These are phyloP conservation scores for Drosophila dunni DNA, from an alignment of 1,140 invertebrate genomes.

Conservation along the genomic window DNA sequence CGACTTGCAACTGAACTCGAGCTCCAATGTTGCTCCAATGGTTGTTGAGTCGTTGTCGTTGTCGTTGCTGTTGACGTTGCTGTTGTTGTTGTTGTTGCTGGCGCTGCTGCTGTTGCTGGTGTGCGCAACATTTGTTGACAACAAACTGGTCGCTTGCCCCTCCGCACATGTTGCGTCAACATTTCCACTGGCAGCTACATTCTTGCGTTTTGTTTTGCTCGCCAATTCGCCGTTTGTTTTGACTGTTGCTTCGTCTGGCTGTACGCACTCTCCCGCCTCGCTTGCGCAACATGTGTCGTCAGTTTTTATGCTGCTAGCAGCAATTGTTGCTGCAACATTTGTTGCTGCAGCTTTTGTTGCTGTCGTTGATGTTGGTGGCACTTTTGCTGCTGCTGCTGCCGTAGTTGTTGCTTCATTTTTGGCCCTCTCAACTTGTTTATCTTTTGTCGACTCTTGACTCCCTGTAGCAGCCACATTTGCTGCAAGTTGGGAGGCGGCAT, in stretches of 20 bases:
- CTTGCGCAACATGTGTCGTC: conserved; percentile 38
- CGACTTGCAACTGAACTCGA: conserved; percentile 78
- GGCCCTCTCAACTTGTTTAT: conserved; percentile 14
- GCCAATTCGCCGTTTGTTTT: conserved; percentile 50
- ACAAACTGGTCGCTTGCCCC: conserved; percentile 56
- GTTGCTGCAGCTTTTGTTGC: conserved; percentile 20
- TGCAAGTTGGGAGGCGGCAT: background rate
- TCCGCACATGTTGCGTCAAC: conserved; percentile 63
- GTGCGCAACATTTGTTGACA: conserved; percentile 52
- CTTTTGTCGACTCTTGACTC: conserved; percentile 33
- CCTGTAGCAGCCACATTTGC: conserved; percentile 6
- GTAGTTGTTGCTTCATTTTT: conserved; percentile 19
- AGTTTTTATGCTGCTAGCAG: conserved; percentile 8
- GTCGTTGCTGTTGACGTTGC: conserved; percentile 3
- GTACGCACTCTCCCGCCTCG: conserved; percentile 11
- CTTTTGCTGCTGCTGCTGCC: background rate
- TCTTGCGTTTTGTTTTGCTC: conserved; percentile 71
- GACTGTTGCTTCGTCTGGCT: conserved; percentile 38
- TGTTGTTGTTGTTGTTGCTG: conserved; percentile 32
- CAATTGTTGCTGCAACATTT: conserved; percentile 7
- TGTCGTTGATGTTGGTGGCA: conserved; percentile 16
- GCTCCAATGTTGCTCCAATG: conserved; percentile 50
- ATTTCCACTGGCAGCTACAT: conserved; percentile 35
- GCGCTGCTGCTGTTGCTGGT: conserved; percentile 35
- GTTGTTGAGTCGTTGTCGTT: conserved; percentile 49